Percentiles rank a stretch among this genome's conserved stretches.
Evolutionary conservation across 2,888 invertebrate species (phyloP).

Genomic region (Calephelis perditalis): DNA sequence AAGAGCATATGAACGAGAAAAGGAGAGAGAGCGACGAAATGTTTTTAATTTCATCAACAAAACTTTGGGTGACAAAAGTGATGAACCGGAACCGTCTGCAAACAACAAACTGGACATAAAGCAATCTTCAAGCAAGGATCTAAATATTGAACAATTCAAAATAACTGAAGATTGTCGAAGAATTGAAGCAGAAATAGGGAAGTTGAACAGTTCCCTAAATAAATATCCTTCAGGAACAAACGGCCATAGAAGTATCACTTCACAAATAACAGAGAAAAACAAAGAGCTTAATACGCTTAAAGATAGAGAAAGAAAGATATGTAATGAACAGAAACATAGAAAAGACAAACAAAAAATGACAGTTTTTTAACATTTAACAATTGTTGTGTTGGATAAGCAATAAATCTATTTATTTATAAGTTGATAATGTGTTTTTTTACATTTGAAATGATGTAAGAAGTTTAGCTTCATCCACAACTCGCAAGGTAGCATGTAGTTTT

Average conservation of each 20-base stretch:
- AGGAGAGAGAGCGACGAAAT: slow-evolving; percentile 79
- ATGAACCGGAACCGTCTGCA: slow-evolving; percentile 30
- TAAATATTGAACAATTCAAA: slow-evolving; percentile 86
- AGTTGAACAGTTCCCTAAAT: slow-evolving; percentile 80
- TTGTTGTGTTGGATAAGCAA: slow-evolving; percentile 13
- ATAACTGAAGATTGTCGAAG: slow-evolving; percentile 84
- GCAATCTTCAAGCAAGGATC: slow-evolving; percentile 79
- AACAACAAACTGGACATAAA: slow-evolving; percentile 50
- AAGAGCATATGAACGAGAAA: slow-evolving; percentile 81
- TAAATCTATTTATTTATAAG: slow-evolving; percentile 17
- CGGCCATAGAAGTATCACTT: slow-evolving; percentile 79
- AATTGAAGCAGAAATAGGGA: slow-evolving; percentile 81
- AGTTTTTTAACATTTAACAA: slow-evolving; percentile 77
- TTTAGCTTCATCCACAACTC: too few species aligned
- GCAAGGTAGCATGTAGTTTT: too few species aligned
- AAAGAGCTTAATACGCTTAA: slow-evolving; percentile 79
- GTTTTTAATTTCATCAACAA: slow-evolving; percentile 89
- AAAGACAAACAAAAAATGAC: slow-evolving; percentile 87
- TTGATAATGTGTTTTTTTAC: neutral
- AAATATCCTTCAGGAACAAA: slow-evolving; percentile 80
- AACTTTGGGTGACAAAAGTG: slow-evolving; percentile 67
- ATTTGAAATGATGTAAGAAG: too few species aligned
- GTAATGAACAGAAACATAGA: slow-evolving; percentile 83
- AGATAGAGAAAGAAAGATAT: slow-evolving; percentile 80
- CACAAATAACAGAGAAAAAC: slow-evolving; percentile 79